A percentile compares a stretch with the other conserved stretches of the same genome.
Evolutionary conservation across 2,113 vertebrate genomes (phyloP).

Genomic region (Leptocoma aspasia): DNA sequence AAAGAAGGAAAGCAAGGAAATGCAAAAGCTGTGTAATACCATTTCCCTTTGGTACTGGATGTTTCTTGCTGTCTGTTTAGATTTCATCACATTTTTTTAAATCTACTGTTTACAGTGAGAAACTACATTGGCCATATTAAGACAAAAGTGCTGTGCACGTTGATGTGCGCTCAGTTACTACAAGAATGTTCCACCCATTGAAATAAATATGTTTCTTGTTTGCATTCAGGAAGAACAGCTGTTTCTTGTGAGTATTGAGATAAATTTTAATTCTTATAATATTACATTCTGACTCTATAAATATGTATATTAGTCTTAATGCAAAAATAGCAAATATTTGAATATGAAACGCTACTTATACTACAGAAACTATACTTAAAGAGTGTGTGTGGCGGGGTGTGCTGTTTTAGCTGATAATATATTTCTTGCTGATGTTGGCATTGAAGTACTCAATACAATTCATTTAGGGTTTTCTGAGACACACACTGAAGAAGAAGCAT

Average conservation of each 20-base stretch:
- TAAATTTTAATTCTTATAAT: neutral
- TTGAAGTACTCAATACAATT: neutral
- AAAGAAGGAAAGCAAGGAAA: neutral
- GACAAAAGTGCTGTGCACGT: neutral
- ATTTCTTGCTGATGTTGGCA: neutral
- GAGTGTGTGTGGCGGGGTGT: neutral
- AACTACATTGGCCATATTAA: neutral
- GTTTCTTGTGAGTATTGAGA: neutral
- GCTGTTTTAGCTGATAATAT: neutral
- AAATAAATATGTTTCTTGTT: neutral
- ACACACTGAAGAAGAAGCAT: neutral
- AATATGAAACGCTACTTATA: neutral
- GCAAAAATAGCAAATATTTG: neutral
- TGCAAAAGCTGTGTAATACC: neutral
- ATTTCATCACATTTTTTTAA: conserved; percentile 1
- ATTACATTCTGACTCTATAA: neutral
- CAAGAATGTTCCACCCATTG: neutral
- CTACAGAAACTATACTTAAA: neutral
- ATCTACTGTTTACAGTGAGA: neutral
- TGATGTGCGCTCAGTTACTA: neutral
- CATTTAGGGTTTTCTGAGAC: neutral
- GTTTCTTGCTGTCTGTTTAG: neutral
- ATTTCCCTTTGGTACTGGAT: neutral
- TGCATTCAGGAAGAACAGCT: neutral
- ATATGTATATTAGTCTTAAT: neutral